Evolutionary conservation across 53 echinoderm and acorn worm species (phyloP).

Genomic region (Glandiceps talaboti): DNA sequence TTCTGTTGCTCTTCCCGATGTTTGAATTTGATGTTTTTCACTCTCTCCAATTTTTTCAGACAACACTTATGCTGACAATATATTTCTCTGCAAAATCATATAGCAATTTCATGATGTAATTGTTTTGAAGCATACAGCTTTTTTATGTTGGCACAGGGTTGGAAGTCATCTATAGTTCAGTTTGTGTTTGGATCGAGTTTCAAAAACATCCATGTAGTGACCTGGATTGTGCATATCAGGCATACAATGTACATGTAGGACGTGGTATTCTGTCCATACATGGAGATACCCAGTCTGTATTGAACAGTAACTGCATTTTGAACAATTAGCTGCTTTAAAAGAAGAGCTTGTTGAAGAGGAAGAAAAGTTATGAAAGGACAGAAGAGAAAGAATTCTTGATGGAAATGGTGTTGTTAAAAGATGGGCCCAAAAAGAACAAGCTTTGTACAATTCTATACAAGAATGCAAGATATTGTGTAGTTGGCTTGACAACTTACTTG

Average conservation of each 20-base stretch:
- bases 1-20: too few species aligned
- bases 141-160: too few species aligned
- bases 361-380: neutral
- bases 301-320: neutral
- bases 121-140: too few species aligned
- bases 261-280: neutral
- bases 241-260: neutral
- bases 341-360: neutral
- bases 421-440: neutral
- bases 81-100: too few species aligned
- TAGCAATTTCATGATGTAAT: too few species aligned
- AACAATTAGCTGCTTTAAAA: neutral
- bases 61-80: too few species aligned
- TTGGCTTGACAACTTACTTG: neutral
- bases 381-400: neutral
- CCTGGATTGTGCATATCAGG: too few species aligned
- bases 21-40: too few species aligned
- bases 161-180: too few species aligned
- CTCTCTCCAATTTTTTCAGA: too few species aligned
- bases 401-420: neutral
- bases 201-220: too few species aligned
- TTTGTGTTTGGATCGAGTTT: too few species aligned
- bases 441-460: neutral
- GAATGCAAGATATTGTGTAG: neutral
- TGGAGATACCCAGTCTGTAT: neutral